Evolutionary conservation across 2,888 invertebrate genomes (phyloP), one percentile per base, ranked within the genome.

Genomic region (Silvanus unidentatus): DNA sequence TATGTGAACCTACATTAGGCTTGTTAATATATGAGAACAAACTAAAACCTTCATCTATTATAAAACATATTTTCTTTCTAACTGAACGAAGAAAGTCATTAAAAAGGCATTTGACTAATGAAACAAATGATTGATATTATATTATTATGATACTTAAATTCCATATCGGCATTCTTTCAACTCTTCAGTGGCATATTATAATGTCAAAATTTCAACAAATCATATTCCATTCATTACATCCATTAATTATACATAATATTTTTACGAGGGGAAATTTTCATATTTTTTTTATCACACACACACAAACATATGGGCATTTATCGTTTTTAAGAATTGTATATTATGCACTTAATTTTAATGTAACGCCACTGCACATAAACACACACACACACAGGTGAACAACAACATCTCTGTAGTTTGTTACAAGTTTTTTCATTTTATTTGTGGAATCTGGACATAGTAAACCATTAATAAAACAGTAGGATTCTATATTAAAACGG

Each of bases 381-480:
- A 22, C 22, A 22, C 8, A 15, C n/a, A 37, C 16, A 50, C 52
- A 52, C 52, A 45, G 47, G 50, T 54, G 54, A 29, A 14, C 40
- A 32, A 40, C 28, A 43, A 45, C 40, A 35, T 39, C 35, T n/a
- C n/a, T n/a, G 28, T 42, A 45, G 41, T 30, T 40, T 39, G 61
- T 62, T 64, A 62, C 62, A 60, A 64, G 61, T 63, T 66, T 63
- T 32, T 22, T 32, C n/a, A 53, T 61, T 63, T 60, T 58, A 59
- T 64, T 65, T 64, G 62, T 63, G 62, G 63, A 64, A 61, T 64
- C 60, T 58, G 57, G 60, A 60, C 60, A 57, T 58, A 55, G 58
- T 54, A 60, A n/a, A 60, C 62, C 67, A 67, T 68, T 66, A 68
- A 68, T 68, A 66, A 68, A 68, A 64, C 68, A 66, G 66, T 68